Evolutionary conservation across 2,113 vertebrate genomes (phyloP), one percentile per base, ranked within the genome.

Genomic region (Anser cygnoides): DNA sequence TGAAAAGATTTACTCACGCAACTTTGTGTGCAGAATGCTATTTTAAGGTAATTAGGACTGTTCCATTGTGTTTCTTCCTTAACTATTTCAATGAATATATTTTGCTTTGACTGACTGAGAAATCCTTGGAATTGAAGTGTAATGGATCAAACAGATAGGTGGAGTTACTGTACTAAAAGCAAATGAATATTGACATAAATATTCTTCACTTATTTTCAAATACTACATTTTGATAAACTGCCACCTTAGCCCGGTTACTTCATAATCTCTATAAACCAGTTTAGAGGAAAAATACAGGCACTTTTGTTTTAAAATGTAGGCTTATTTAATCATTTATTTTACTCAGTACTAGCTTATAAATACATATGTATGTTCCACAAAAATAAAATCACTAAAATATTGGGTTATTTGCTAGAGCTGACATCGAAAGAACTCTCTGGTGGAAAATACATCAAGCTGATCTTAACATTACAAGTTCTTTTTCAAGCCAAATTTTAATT

Each of bases 101-200:
- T 50, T 86, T 95, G 62, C 37, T 84, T 67, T 46, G 70, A 49
- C 26, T 77, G 61, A 90, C 67, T 94, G 75, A 93, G 54, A 93
- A 96, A 93, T 61, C 66, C 52, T 80, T 87, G 49, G 65, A 78
- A 76, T 86, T 83, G 81, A 95, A 92, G 52, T 41, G 14, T 5
- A 20, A 75, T 57, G 76, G 54, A 93, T 91, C 76, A 96, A 85
- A 87, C 31, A 90, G 21, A 87, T 84, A 93, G 80, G 82, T 83
- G 67, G 87, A 93, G 55, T 22, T 77, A 83, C 75, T 61, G 10
- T 28, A 88, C 54, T 68, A 94, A 94, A 78, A n/a, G 31, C 25
- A 97, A 96, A 70, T 92, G 15, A 93, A 93, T 70, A 89, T 75
- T 89, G 63, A 93, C 82, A 90, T 57, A 80, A 95, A 95, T 95